Evolutionary conservation across 2,888 invertebrate species (phyloP).

Genomic region (Augiades crinisus): DNA sequence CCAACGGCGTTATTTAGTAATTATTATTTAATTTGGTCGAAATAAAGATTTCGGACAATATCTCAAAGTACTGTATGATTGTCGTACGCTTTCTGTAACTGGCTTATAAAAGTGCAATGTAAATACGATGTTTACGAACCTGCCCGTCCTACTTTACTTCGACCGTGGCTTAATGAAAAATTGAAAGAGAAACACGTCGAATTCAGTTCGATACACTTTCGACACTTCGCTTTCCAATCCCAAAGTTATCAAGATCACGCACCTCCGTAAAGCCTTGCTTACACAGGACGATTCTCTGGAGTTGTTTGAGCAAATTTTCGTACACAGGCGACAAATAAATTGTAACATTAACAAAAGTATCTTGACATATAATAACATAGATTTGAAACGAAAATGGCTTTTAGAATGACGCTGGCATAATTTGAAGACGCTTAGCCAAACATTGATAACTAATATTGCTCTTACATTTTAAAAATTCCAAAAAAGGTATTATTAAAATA

Average conservation of each 20-base stretch:
- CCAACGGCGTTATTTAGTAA: constrained; percentile 7
- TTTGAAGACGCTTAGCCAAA: too few species aligned
- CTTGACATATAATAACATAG: too few species aligned
- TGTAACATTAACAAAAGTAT: too few species aligned
- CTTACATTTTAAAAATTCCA: too few species aligned
- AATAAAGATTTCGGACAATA: constrained; percentile 3
- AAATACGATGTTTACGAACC: constrained; percentile 7
- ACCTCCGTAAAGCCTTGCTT: not conserved
- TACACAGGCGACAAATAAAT: not conserved
- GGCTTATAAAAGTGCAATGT: not conserved
- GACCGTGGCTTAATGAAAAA: not conserved
- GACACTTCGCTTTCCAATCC: constrained; percentile 10
- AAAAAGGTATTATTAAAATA: too few species aligned
- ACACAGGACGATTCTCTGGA: not conserved
- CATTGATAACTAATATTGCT: too few species aligned
- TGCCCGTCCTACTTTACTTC: constrained; percentile 2
- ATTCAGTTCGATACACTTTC: constrained; percentile 12
- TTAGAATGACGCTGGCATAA: too few species aligned
- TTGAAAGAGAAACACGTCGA: not conserved
- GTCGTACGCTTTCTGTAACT: not conserved
- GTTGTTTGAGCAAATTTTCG: not conserved
- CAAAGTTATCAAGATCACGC: not conserved
- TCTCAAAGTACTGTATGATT: not conserved
- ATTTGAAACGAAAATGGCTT: too few species aligned
- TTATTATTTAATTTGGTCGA: constrained; percentile 13